phyloP scores from a whole-genome alignment of 2,797 vertebrate genomes.

The Natrix natrix region DNA sequence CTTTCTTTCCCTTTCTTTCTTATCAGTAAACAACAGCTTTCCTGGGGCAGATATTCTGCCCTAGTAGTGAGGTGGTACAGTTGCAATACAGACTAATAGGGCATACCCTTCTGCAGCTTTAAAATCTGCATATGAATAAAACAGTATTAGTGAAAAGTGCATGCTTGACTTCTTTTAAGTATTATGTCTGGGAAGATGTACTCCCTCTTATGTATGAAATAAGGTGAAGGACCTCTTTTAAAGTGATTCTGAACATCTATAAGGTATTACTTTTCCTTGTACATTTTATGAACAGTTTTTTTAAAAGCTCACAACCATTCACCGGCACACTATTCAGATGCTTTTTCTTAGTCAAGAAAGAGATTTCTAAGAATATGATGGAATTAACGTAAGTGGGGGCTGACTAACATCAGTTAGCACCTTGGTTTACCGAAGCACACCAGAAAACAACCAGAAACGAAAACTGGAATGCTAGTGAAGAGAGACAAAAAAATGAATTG shows the following conservation, averaged over 20 bases:
- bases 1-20: neutral
- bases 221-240: neutral
- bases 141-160: neutral
- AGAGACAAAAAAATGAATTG: neutral
- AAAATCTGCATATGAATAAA: neutral
- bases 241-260: neutral
- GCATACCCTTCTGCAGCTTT: neutral
- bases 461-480: neutral
- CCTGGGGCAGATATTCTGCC: neutral
- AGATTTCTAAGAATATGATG: neutral
- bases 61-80: neutral
- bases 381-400: neutral
- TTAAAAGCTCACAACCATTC: neutral
- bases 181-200: neutral
- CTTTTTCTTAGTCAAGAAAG: neutral
- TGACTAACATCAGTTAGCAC: neutral
- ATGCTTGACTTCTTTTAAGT: neutral
- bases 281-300: neutral
- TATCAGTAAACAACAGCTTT: neutral
- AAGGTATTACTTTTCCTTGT: neutral
- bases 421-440: neutral
- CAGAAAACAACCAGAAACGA: neutral
- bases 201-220: neutral
- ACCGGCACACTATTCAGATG: neutral
- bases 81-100: neutral